phyloP scores from a whole-genome alignment of 1,140 invertebrate species.

The Drosophila santomea region DNA sequence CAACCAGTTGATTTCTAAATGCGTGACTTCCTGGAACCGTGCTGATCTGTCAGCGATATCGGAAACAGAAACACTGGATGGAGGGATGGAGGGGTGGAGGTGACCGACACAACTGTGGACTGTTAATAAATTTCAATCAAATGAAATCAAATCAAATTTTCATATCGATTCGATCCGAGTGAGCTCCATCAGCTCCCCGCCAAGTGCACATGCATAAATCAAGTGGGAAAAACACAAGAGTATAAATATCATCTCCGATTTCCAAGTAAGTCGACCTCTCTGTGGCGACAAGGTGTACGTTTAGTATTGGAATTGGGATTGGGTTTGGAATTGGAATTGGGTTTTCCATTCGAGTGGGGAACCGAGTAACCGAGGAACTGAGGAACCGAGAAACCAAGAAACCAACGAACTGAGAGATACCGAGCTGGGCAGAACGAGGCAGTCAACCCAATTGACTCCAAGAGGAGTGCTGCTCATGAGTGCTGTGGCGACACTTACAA shows the following conservation, averaged over 20 bases:
- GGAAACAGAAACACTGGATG: background rate
- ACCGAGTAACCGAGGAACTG: background rate
- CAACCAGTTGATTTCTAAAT: constrained; percentile 31
- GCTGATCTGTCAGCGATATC: constrained; percentile 37
- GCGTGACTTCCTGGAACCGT: constrained; percentile 42
- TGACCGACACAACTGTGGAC: constrained; percentile 27
- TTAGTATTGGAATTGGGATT: too few relatives aligned
- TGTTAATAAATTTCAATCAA: constrained; percentile 45
- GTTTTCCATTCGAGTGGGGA: constrained; percentile 1
- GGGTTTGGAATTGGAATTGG: background rate
- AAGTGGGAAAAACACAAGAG: constrained; percentile 37
- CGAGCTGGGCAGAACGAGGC: constrained; percentile 8
- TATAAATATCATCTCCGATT: constrained; percentile 50
- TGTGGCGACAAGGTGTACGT: background rate
- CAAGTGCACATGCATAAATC: constrained; percentile 27
- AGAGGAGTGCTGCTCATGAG: constrained; percentile 34
- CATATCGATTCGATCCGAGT: constrained; percentile 27
- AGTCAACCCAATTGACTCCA: constrained; percentile 38
- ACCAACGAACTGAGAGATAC: background rate
- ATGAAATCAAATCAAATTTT: constrained; percentile 46
- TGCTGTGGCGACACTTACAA: constrained; percentile 45
- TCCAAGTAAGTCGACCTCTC: constrained; percentile 31
- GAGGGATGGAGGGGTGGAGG: background rate
- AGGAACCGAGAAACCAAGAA: background rate
- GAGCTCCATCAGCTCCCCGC: background rate